Evolutionary conservation across 2,888 invertebrate species (phyloP).

Genomic region (Plagodis pulveraria): DNA sequence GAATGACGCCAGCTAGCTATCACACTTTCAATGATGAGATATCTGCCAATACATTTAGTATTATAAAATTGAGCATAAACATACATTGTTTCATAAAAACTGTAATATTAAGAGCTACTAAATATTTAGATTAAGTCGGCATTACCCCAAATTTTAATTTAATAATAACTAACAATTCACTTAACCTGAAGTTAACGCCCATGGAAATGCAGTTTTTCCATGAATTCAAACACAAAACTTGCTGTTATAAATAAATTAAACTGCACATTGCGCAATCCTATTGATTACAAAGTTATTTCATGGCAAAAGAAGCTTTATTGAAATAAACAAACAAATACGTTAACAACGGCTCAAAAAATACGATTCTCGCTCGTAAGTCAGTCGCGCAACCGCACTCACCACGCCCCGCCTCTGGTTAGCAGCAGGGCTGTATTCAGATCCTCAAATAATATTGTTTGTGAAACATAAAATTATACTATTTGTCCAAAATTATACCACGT

Average conservation of each 20-base stretch:
- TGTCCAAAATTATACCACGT: no score
- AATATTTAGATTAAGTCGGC: constrained; percentile 8
- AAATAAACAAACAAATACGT: constrained; percentile 66
- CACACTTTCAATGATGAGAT: constrained; percentile 15
- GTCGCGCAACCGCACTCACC: constrained; percentile 81
- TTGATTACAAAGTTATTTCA: constrained; percentile 40
- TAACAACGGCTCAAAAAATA: constrained; percentile 66
- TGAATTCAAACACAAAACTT: constrained; percentile 47
- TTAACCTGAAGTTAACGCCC: constrained; percentile 82
- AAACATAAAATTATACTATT: no score
- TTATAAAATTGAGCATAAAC: not conserved
- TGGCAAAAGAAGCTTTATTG: constrained; percentile 52
- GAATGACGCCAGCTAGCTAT: constrained; percentile 10
- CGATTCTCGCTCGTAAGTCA: constrained; percentile 53
- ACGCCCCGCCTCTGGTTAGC: constrained; percentile 82
- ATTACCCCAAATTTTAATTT: constrained; percentile 65
- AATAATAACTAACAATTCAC: constrained; percentile 70
- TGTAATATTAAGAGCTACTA: not conserved
- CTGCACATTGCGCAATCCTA: constrained; percentile 30
- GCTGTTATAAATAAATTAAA: constrained; percentile 44
- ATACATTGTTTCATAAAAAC: not conserved
- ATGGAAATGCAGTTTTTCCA: constrained; percentile 64
- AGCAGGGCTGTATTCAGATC: no score
- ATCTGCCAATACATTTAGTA: constrained; percentile 7
- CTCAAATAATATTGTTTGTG: no score